These are phyloP conservation scores for Myotis brandtii DNA, from an alignment of 2,113 vertebrate species.

Conservation along the genomic window DNA sequence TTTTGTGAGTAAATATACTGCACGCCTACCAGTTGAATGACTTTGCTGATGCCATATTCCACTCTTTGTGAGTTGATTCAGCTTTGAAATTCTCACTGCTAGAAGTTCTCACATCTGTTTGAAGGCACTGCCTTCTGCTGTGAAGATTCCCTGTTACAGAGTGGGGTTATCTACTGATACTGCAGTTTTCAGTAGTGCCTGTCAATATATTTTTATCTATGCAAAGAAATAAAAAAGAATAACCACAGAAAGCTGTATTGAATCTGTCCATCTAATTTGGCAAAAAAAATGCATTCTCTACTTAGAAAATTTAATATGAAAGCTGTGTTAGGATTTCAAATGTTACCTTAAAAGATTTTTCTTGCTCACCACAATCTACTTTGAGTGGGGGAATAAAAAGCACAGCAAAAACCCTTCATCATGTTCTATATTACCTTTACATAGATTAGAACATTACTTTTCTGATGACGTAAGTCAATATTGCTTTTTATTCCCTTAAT, in stretches of 20 bases:
- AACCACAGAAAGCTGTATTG: slow-evolving; percentile 33
- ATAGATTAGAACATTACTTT: slow-evolving; percentile 56
- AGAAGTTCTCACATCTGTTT: slow-evolving; percentile 63
- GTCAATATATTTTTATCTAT: slow-evolving; percentile 55
- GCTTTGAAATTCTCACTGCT: neutral
- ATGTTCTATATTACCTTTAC: slow-evolving; percentile 37
- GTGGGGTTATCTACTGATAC: neutral
- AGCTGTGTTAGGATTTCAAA: neutral
- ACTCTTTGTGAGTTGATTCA: slow-evolving; percentile 17
- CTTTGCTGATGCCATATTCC: slow-evolving; percentile 65
- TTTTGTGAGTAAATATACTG: slow-evolving; percentile 19
- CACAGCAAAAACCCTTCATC: neutral
- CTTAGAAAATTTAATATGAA: slow-evolving; percentile 57
- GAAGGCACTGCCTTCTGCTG: slow-evolving; percentile 24
- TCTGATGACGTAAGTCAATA: slow-evolving; percentile 38
- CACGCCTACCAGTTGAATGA: slow-evolving; percentile 35
- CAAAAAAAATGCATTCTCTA: slow-evolving; percentile 2
- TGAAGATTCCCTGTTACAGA: neutral
- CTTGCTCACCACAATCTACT: slow-evolving; percentile 38
- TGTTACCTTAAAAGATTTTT: slow-evolving; percentile 45
- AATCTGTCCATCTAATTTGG: slow-evolving; percentile 45
- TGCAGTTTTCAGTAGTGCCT: slow-evolving; percentile 27
- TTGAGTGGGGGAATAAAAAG: neutral
- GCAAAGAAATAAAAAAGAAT: neutral
- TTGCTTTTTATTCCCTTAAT: slow-evolving; percentile 52